These are phyloP conservation scores for Scaptodrosophila lebanonensis DNA, from an alignment of 1,140 invertebrate species.

Conservation along the genomic window DNA sequence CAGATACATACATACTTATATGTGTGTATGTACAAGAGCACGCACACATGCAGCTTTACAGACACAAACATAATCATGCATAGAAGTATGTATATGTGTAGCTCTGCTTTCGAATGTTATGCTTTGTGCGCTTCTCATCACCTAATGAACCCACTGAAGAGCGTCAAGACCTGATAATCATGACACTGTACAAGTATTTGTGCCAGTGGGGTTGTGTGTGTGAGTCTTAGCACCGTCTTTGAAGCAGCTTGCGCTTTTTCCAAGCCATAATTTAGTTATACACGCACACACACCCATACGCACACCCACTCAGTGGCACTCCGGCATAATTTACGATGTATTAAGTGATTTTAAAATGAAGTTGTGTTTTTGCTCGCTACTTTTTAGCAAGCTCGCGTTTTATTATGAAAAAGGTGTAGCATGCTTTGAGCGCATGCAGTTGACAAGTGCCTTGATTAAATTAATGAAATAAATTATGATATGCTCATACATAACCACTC, in stretches of 20 bases:
- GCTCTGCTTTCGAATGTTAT: background rate
- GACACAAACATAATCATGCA: conserved; percentile 1
- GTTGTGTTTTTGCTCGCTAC: conserved; percentile 35
- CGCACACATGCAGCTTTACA: conserved; percentile 35
- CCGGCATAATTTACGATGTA: conserved; percentile 71
- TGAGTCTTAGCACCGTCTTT: conserved; percentile 15
- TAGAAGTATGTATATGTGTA: background rate
- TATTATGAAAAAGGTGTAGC: conserved; percentile 39
- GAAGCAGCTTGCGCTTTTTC: conserved; percentile 1
- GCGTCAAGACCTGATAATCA: conserved; percentile 38
- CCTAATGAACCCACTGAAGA: conserved; percentile 37
- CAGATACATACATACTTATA: background rate
- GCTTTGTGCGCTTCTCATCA: conserved; percentile 32
- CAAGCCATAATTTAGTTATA: background rate
- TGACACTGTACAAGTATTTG: background rate
- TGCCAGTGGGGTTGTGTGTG: no score
- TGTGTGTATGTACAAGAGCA: no score
- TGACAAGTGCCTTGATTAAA: conserved; percentile 75
- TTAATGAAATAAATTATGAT: conserved; percentile 76
- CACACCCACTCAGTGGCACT: background rate
- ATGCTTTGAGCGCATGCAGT: conserved; percentile 51
- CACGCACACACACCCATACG: background rate
- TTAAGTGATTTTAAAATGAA: conserved; percentile 72
- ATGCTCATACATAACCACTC: conserved; percentile 42
- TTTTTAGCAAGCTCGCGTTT: conserved; percentile 41